Base-by-base conservation (phyloP, 2,113 vertebrate species). In the Emydura subglobosa region DNA sequence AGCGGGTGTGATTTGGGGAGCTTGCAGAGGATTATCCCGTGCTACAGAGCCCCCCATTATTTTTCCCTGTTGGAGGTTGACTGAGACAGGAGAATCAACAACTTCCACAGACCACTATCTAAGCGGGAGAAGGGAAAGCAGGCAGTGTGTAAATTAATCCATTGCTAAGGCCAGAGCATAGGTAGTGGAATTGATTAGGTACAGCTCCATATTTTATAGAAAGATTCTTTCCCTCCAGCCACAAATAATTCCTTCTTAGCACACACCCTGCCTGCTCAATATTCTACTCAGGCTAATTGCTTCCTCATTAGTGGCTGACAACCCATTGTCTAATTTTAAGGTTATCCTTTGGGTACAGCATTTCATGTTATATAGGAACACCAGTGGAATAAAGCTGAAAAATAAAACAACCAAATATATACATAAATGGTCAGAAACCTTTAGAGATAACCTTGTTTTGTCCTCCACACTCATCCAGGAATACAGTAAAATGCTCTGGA, bases 251-350 rank as follows among this genome's bases (percentile, higher is more conserved):
- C 82, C 27, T 80, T 82, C 68, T 1, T 12, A 76, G 39, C 21
- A 7, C 44, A 91, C 47, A 87, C 87, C 65, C 47, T 76, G 87
- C 13, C 54, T 53, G 82, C 72, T 72, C 59, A 17, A 82, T 68
- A 81, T 89, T 91, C 93, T 31, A 2, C 81, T 86, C 89, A 39
- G 87, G 53, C 82, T 72, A 95, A 97, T 96, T 94, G 94, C 96
- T 96, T 97, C 97, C 96, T 96, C 92, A 80, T 90, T 79, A 96
- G 39, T 25, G 11, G 24, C 80, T 0, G 1, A 0, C 51, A 95
- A 95, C 92, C 93, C 95, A 94, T 85, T 96, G 96, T 94, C 91
- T 97, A 95, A 96, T 92, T 88, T 74, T 88, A 90, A 95, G 54
- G 12, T 0, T 3, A 34, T 96, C 97, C 96, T 93, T 19, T 78